These are phyloP conservation scores for Erpornis zantholeuca DNA, from an alignment of 2,113 vertebrate species.

Conservation along the genomic window DNA sequence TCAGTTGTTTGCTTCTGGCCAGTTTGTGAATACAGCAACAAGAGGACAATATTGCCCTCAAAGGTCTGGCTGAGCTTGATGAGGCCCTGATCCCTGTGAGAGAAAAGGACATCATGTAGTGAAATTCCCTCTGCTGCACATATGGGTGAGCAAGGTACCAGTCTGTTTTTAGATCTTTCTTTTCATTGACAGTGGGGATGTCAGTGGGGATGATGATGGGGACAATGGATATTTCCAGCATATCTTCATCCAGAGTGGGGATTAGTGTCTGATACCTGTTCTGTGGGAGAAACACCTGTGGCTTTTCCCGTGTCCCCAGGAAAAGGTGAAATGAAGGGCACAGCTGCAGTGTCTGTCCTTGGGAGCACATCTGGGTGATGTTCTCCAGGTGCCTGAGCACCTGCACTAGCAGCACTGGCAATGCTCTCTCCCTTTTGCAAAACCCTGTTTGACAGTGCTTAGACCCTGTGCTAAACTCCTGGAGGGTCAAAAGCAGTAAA, in stretches of 20 bases:
- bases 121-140: background rate
- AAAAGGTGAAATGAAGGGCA: background rate
- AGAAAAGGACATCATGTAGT: background rate
- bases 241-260: background rate
- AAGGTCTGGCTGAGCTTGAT: background rate
- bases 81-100: background rate
- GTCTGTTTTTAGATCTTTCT: background rate
- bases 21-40: background rate
- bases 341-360: background rate
- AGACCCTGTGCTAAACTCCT: rapidly evolving
- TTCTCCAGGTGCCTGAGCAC: background rate
- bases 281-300: background rate
- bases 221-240: background rate
- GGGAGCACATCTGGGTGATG: rapidly evolving
- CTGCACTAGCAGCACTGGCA: background rate
- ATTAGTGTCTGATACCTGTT: background rate
- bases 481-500: background rate
- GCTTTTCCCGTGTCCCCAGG: background rate
- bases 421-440: background rate
- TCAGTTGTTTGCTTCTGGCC: background rate
- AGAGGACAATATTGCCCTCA: background rate
- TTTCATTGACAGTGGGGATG: background rate
- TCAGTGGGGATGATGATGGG: too few relatives aligned
- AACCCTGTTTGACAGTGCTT: background rate
- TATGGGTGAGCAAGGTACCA: background rate